Evolutionary conservation across 1,140 invertebrate species (phyloP).

Genomic region (Penaeus japonicus): DNA sequence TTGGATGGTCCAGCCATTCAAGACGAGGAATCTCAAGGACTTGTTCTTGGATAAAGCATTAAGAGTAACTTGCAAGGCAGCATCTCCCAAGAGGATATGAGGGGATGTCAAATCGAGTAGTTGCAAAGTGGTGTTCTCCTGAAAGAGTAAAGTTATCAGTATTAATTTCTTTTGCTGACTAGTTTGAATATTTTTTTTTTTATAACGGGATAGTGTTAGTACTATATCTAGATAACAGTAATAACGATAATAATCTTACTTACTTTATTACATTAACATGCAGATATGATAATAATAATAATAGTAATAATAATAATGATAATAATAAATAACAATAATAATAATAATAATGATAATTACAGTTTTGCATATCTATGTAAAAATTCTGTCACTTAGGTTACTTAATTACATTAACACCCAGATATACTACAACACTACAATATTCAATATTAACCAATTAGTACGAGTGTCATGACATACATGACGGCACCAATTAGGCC

Average conservation of each 20-base stretch:
- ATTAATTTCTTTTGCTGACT: background rate
- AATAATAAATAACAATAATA: no score
- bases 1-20: constrained; percentile 70
- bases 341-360: background rate
- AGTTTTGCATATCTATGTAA: background rate
- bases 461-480: no score
- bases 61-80: constrained; percentile 68
- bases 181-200: background rate
- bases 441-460: no score
- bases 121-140: constrained; percentile 68
- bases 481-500: no score
- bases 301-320: no score
- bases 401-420: no score
- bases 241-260: no score
- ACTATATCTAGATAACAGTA: no score
- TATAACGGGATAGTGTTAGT: no score
- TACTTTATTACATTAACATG: no score
- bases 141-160: background rate
- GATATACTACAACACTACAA: background rate
- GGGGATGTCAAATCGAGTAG: constrained; percentile 69
- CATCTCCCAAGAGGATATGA: constrained; percentile 68
- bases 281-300: no score
- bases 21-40: constrained; percentile 67
- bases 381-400: background rate
- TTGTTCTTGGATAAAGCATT: constrained; percentile 68